phyloP scores from a whole-genome alignment of 2,888 invertebrate species.

The Chirona hameri region DNA sequence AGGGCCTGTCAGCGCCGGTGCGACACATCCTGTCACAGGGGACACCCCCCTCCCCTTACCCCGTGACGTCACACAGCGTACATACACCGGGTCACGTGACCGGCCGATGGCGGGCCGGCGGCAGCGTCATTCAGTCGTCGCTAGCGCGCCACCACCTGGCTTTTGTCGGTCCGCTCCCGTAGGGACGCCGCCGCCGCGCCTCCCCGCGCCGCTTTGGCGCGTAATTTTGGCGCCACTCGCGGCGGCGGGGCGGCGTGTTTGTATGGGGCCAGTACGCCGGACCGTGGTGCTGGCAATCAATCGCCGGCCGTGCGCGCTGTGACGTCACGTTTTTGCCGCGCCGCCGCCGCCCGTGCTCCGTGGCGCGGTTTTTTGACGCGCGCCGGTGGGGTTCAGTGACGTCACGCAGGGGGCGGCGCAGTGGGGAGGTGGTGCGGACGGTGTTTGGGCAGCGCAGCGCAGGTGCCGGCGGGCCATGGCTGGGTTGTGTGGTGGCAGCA shows the following conservation, averaged over 20 bases:
- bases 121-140: conserved; percentile 30
- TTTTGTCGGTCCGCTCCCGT: not conserved
- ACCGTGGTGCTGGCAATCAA: not conserved
- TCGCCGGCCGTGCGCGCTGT: not conserved
- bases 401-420: not conserved
- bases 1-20: no score
- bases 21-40: no score
- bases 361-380: not conserved
- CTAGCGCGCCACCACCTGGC: not conserved
- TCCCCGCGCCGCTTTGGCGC: not conserved
- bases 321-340: no score
- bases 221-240: not conserved
- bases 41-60: no score
- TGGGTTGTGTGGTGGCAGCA: no score
- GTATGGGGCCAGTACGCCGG: not conserved
- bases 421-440: no score
- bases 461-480: no score
- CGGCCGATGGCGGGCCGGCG: conserved; percentile 2
- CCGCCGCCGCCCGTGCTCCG: not conserved
- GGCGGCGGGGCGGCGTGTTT: not conserved
- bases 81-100: not conserved
- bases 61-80: not conserved
- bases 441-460: no score
- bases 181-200: not conserved
- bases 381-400: not conserved